Evolutionary conservation across 2,888 invertebrate species (phyloP).

Genomic region (Rhyacophila evoluta): DNA sequence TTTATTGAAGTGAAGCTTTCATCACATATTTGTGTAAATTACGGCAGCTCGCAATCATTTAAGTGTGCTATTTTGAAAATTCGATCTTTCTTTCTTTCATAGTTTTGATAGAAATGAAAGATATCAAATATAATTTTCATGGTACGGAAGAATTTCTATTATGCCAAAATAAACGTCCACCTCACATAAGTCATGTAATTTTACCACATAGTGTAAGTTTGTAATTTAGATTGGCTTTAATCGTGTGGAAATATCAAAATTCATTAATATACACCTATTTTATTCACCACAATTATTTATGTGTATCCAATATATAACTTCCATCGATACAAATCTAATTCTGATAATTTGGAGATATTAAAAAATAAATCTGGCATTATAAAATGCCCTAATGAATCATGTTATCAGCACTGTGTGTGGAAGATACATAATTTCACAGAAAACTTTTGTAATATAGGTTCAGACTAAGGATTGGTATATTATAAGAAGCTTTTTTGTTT

Average conservation of each 20-base stretch:
- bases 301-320: too few relatives aligned
- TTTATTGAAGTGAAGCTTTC: not conserved
- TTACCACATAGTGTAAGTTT: slow-evolving; percentile 7
- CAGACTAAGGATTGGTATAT: too few relatives aligned
- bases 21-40: not conserved
- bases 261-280: not conserved
- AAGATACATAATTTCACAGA: too few relatives aligned
- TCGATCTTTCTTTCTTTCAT: not conserved
- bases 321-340: too few relatives aligned
- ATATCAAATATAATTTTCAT: not conserved
- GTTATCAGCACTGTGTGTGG: too few relatives aligned
- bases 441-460: too few relatives aligned
- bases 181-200: slow-evolving; percentile 26
- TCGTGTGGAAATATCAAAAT: not conserved
- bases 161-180: slow-evolving; percentile 45
- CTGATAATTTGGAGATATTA: too few relatives aligned
- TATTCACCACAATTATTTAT: not conserved
- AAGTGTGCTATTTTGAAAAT: not conserved
- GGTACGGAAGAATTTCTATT: too few relatives aligned
- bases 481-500: too few relatives aligned
- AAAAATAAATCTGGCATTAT: too few relatives aligned
- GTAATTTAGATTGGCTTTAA: slow-evolving; percentile 11
- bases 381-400: too few relatives aligned
- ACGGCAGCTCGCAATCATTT: not conserved
- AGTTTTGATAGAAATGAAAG: not conserved